phyloP scores from a whole-genome alignment of 2,888 invertebrate genomes.

The Stenotaenia linearis region DNA sequence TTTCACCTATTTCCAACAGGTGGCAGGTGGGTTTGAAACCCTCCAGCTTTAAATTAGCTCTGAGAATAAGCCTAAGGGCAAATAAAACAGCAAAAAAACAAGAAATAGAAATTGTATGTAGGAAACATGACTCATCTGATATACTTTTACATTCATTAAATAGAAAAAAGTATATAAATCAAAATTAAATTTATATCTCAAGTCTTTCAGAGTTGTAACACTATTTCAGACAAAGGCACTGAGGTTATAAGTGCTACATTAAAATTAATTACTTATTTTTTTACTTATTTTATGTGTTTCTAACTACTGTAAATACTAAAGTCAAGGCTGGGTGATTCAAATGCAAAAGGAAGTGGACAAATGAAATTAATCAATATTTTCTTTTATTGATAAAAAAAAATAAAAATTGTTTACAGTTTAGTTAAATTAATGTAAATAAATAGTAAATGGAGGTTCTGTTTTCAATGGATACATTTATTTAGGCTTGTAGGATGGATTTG shows the following conservation, averaged over 20 bases:
- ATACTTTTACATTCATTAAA: neutral
- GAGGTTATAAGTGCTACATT: neutral
- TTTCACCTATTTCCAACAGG: neutral
- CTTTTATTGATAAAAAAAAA: neutral
- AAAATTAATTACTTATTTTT: neutral
- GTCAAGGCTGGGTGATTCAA: constrained; percentile 34
- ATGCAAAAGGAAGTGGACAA: constrained; percentile 31
- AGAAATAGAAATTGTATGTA: neutral
- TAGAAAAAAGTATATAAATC: neutral
- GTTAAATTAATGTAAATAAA: neutral
- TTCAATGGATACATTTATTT: no score
- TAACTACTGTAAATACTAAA: constrained; percentile 12
- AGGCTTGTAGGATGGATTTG: no score
- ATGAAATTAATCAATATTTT: constrained; percentile 33
- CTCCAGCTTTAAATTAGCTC: neutral
- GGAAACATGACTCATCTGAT: neutral
- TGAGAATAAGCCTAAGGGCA: neutral
- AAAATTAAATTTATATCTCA: neutral
- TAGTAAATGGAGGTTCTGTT: no score
- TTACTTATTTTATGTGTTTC: neutral
- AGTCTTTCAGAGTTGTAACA: no score
- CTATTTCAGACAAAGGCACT: neutral
- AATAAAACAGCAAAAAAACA: neutral
- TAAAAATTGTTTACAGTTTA: neutral
- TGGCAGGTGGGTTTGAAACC: neutral